Conservation (phyloP, 2,888 invertebrate species). For the Saturnia japonica region DNA sequence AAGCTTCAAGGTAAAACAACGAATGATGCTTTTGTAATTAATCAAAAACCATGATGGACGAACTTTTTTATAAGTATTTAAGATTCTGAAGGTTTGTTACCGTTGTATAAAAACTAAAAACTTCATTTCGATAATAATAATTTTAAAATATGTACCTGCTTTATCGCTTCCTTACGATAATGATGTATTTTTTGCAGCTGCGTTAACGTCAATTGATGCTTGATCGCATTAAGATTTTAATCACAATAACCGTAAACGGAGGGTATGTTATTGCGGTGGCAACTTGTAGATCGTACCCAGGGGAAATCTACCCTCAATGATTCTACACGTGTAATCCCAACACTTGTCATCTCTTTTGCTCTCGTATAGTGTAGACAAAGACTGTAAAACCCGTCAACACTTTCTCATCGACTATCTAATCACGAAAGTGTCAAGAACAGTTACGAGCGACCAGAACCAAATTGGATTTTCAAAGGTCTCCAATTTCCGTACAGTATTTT, state of each 20-base stretch:
- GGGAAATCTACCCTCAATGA: conserved; percentile 48
- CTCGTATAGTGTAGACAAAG: conserved; percentile 15
- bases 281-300: conserved; percentile 52
- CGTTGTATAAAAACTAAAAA: conserved; percentile 11
- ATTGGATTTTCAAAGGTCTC: neutral
- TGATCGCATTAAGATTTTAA: conserved; percentile 62
- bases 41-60: conserved; percentile 13
- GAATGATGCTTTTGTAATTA: conserved; percentile 10
- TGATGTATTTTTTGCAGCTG: conserved; percentile 26
- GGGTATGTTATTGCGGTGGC: conserved; percentile 43
- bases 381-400: conserved; percentile 24
- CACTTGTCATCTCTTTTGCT: conserved; percentile 12
- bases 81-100: conserved; percentile 5
- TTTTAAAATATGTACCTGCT: conserved; percentile 22
- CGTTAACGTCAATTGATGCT: conserved; percentile 36
- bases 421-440: conserved; percentile 30
- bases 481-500: conserved; percentile 44
- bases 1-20: neutral
- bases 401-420: conserved; percentile 34
- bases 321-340: neutral
- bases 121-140: conserved; percentile 1
- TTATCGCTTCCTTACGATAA: conserved; percentile 7
- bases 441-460: conserved; percentile 16
- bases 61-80: neutral
- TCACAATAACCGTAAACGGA: conserved; percentile 52